Percentiles rank a stretch among this genome's conserved stretches.
phyloP scores from a whole-genome alignment of 2,888 invertebrate genomes.

The Drosophila rubida region DNA sequence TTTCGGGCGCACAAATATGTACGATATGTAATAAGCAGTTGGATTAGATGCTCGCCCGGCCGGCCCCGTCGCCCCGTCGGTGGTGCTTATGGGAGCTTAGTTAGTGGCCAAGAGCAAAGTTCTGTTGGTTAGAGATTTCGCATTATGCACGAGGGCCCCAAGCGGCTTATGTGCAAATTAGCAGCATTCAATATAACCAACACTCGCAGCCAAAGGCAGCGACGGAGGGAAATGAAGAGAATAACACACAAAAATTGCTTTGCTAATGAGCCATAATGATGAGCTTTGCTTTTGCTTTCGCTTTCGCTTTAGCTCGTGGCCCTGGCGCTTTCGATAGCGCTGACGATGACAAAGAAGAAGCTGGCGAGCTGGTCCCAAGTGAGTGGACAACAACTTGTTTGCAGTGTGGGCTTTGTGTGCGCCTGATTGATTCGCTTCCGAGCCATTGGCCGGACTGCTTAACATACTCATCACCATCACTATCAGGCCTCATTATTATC shows the following conservation, averaged over 20 bases:
- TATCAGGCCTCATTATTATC: conserved; percentile 18
- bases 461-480: conserved; percentile 48
- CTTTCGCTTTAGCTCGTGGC: not conserved
- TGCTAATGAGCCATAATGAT: conserved; percentile 81
- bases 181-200: conserved; percentile 76
- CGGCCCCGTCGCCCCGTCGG: conserved; percentile 8
- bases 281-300: conserved; percentile 65
- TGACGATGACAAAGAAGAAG: not conserved
- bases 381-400: conserved; percentile 50
- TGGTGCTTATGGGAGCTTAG: conserved; percentile 60
- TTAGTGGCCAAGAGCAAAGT: conserved; percentile 48
- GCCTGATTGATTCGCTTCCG: conserved; percentile 72
- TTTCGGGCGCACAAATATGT: conserved; percentile 41
- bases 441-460: conserved; percentile 56
- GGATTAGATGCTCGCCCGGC: conserved; percentile 57
- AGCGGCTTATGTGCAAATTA: conserved; percentile 80
- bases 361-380: not conserved
- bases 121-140: conserved; percentile 64
- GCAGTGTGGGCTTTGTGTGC: conserved; percentile 48
- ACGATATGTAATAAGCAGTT: conserved; percentile 69
- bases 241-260: conserved; percentile 73
- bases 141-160: conserved; percentile 57
- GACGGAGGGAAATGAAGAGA: conserved; percentile 22
- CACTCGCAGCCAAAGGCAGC: conserved; percentile 35
- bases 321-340: not conserved